phyloP scores from a whole-genome alignment of 2,797 vertebrate species.

The Bryconaethiops microstoma region DNA sequence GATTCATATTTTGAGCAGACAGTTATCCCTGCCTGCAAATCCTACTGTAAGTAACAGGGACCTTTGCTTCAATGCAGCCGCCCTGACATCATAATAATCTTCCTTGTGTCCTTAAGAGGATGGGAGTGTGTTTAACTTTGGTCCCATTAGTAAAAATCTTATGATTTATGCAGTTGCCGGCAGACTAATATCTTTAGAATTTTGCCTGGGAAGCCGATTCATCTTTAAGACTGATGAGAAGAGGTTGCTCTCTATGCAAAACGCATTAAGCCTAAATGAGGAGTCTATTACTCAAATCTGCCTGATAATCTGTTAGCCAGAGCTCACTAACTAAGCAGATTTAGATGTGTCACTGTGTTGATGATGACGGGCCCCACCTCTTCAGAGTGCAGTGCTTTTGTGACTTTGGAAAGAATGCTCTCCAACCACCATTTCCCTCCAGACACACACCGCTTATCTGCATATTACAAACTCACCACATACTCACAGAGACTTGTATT shows the following conservation, averaged over 20 bases:
- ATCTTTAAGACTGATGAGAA: constrained; percentile 97
- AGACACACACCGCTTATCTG: constrained; percentile 51
- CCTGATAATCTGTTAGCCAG: constrained; percentile 91
- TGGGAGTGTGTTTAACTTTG: constrained; percentile 86
- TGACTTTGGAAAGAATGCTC: constrained; percentile 47
- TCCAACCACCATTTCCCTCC: constrained; percentile 30
- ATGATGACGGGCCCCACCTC: constrained; percentile 45
- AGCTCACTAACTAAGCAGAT: constrained; percentile 90
- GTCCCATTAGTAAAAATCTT: constrained; percentile 89
- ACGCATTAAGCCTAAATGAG: constrained; percentile 97
- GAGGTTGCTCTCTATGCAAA: constrained; percentile 95
- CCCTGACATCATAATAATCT: constrained; percentile 65
- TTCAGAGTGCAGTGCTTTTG: constrained; percentile 49
- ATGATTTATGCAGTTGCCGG: constrained; percentile 93
- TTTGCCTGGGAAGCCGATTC: constrained; percentile 88
- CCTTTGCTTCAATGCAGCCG: constrained; percentile 59
- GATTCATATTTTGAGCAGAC: constrained; percentile 8
- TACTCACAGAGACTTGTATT: constrained; percentile 40
- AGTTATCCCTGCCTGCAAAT: constrained; percentile 8
- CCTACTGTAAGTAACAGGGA: constrained; percentile 57
- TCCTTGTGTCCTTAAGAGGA: constrained; percentile 64
- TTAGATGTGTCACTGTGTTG: constrained; percentile 77
- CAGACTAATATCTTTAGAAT: constrained; percentile 91
- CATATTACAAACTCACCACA: constrained; percentile 37
- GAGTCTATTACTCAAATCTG: constrained; percentile 95